Base-by-base conservation (phyloP, 1,140 invertebrate genomes). In the Brachionus sp. region DNA sequence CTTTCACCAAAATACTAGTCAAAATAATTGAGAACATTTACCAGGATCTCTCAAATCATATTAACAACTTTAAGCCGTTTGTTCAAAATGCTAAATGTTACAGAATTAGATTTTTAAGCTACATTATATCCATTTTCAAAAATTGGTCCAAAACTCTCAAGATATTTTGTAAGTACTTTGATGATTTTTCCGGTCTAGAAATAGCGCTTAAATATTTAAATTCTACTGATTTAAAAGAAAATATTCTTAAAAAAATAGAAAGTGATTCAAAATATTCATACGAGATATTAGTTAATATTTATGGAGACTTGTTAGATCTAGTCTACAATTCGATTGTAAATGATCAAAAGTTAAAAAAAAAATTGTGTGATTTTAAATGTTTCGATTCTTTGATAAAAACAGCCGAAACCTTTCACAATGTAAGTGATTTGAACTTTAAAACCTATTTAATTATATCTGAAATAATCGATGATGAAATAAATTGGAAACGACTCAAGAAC, bases 231-330 rank as follows among this genome's bases (percentile, higher is more conserved):
- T 33, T 77, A 9, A 53, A 44, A 53, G 25, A 44, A 13, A 77
- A 44, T 46, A 77, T 53, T 77, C 16, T 46, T 0, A 3, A 13
- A 42, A 53, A 53, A 13, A 77, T 42, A 77, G 39, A 44, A 3
- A 53, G 37, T 77, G 73, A 53, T 46, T 77, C 73, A 23, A 77
- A 77, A 35, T 77, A 77, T 42, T n/a, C 73, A 1, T 77, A 46
- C 39, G 1, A 10, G 29, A 53, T 53, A 13, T 35, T 77, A 77
- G 39, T 77, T 0, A 37, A 53, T 53, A 77, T 77, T 53, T 53
- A 46, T 53, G 46, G 46, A 35, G 46, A 29, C 16, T 46, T 53
- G 39, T 46, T 77, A 35, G 25, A 53, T 53, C 23, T 53, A n/a
- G 19, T 77, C 6, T 77, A 77, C 73, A 44, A 77, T 77, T 77